Percentiles rank a stretch among this genome's conserved stretches.
These are phyloP conservation scores for Lagorchestes hirsutus DNA, from an alignment of 2,797 vertebrate species.

Conservation along the genomic window DNA sequence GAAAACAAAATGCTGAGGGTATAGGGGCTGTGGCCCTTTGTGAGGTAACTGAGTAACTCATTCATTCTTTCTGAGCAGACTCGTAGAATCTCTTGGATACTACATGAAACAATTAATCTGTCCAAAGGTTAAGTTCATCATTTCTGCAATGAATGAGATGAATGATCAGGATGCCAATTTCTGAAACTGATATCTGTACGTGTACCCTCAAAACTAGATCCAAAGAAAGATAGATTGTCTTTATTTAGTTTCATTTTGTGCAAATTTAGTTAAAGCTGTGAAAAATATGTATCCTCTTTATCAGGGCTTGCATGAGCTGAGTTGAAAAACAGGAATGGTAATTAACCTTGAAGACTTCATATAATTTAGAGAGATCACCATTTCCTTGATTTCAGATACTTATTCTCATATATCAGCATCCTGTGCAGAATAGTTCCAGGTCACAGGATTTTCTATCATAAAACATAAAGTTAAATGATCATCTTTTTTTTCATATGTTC, in stretches of 20 bases:
- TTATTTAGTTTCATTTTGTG: conserved; percentile 30
- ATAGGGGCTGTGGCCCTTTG: neutral
- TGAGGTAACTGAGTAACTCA: neutral
- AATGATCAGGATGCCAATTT: neutral
- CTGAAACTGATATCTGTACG: neutral
- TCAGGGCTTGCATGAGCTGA: neutral
- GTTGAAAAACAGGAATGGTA: neutral
- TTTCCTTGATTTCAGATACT: conserved; percentile 17
- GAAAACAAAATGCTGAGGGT: neutral
- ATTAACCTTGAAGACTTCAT: conserved; percentile 30
- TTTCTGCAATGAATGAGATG: conserved; percentile 32
- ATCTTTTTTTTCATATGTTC: conserved; percentile 37
- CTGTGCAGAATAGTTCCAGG: neutral
- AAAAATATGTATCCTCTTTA: conserved; percentile 43
- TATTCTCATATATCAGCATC: neutral
- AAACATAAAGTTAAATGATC: conserved; percentile 17
- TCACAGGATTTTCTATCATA: conserved; percentile 21
- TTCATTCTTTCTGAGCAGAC: neutral
- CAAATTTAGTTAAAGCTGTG: conserved; percentile 42
- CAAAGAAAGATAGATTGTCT: neutral
- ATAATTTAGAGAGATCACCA: conserved; percentile 2
- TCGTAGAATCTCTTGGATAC: neutral
- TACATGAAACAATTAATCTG: neutral
- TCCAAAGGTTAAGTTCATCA: conserved; percentile 15
- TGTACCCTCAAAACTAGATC: neutral